These are phyloP conservation scores for Drosophila nigrodunni DNA, from an alignment of 1,140 invertebrate species.

Conservation along the genomic window DNA sequence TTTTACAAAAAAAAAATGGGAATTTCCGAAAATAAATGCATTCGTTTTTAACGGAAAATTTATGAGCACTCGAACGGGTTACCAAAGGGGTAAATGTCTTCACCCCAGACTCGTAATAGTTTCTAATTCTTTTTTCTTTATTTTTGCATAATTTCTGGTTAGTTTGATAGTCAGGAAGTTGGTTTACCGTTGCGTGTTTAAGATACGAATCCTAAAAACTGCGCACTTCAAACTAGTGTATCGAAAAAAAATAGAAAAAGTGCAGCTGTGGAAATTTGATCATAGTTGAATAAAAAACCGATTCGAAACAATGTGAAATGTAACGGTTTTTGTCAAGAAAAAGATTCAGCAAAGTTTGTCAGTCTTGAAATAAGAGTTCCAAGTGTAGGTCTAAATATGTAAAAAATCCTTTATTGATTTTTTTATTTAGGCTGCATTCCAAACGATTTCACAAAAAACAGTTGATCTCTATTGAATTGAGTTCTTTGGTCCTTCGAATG, in stretches of 20 bases:
- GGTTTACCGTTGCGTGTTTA: slow-evolving; percentile 69
- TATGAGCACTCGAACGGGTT: slow-evolving; percentile 65
- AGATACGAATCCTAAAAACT: slow-evolving; percentile 67
- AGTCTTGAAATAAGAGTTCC: too few species aligned
- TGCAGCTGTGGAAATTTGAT: slow-evolving; percentile 9
- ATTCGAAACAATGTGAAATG: slow-evolving; percentile 1
- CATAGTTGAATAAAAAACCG: background rate
- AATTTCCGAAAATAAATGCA: slow-evolving; percentile 38
- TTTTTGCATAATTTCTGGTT: slow-evolving; percentile 53
- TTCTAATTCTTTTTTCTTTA: slow-evolving; percentile 12
- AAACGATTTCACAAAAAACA: slow-evolving; percentile 1
- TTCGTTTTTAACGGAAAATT: slow-evolving; percentile 82
- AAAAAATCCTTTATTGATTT: slow-evolving; percentile 1
- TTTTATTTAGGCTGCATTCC: background rate
- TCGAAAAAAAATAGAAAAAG: slow-evolving; percentile 20
- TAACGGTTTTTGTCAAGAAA: slow-evolving; percentile 45
- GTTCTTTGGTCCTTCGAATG: background rate
- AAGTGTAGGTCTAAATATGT: too few species aligned
- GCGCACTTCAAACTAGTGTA: slow-evolving; percentile 24
- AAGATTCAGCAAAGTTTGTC: background rate
- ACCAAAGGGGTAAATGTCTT: slow-evolving; percentile 8
- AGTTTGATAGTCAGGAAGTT: slow-evolving; percentile 12
- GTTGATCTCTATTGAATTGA: background rate
- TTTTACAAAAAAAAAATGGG: slow-evolving; percentile 8
- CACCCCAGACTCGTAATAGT: background rate